Base-by-base conservation (phyloP, 2,888 invertebrate species). In the Noctua pronuba region DNA sequence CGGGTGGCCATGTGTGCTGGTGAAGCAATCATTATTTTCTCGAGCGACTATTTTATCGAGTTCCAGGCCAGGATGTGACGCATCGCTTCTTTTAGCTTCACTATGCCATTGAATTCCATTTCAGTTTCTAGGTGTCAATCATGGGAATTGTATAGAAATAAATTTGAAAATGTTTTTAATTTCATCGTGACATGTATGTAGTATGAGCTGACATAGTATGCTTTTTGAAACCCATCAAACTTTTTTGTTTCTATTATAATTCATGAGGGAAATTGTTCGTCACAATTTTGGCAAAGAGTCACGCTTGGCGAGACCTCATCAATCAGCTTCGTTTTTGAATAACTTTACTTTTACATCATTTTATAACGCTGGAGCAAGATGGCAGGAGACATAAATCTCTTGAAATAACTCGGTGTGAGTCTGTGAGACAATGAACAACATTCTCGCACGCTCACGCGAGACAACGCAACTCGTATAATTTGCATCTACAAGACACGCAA, bases 21-120 rank as follows among this genome's bases (percentile, higher is more conserved):
- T 88, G 86, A 88, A 83, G 83, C 82, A 78, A 87, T 88, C 79
- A 88, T 82, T 84, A 86, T 86, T 89, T 83, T 88, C 81, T 82
- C 66, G 78, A 80, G 76, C 83, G 77, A 82, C 81, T 86, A 84
- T 85, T 89, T 89, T 88, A 89, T 88, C 86, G 76, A 75, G 70
- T 83, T 86, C 80, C 83, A 73, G 81, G 80, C 72, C 60, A 80
- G 73, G 64, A 79, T 75, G 85, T 89, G 90, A 90, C 85, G 91
- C 91, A 91, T 84, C 70, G 84, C 84, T 88, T 84, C 85, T 87
- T 88, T 81, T 76, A 86, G 77, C 77, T 74, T 71, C 35, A 72
- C 66, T 60, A 28, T 41, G 16, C 11, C 38, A 71, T 81, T 73
- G 52, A 70, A 78, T 78, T 75, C 72, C 5, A 75, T 85, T 78